These are phyloP conservation scores for Lepidocyrtoides sp. DNA, from an alignment of 2,888 invertebrate genomes.

Conservation along the genomic window DNA sequence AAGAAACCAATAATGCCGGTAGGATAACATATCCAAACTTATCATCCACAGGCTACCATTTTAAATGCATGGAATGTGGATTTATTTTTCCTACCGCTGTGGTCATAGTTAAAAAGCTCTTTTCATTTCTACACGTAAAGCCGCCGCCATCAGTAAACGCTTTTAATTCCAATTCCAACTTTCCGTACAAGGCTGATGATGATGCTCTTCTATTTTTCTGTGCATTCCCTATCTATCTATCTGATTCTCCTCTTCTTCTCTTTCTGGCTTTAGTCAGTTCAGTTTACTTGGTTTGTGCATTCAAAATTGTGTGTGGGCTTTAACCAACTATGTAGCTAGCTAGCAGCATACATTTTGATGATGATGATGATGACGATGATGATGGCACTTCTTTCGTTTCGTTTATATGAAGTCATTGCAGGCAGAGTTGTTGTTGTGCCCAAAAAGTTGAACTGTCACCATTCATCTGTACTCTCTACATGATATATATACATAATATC, in stretches of 20 bases:
- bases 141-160: neutral
- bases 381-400: neutral
- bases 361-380: neutral
- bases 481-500: conserved; percentile 53
- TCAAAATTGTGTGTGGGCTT: conserved; percentile 54
- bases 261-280: conserved; percentile 19
- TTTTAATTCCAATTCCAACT: neutral
- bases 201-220: neutral
- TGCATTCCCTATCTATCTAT: neutral
- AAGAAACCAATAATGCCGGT: too few species aligned
- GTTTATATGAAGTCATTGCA: neutral
- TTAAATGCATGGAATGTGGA: conserved; percentile 71
- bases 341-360: conserved; percentile 51
- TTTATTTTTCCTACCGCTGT: neutral
- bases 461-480: conserved; percentile 59
- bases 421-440: conserved; percentile 41
- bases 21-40: conserved; percentile 35
- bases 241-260: neutral
- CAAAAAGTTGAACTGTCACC: conserved; percentile 73
- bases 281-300: conserved; percentile 18
- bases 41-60: conserved; percentile 24
- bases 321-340: neutral
- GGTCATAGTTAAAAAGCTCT: neutral
- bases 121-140: neutral
- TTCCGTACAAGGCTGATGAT: conserved; percentile 57